These are phyloP conservation scores for Odontamblyopus rebecca DNA, from an alignment of 2,797 vertebrate species.

Conservation along the genomic window DNA sequence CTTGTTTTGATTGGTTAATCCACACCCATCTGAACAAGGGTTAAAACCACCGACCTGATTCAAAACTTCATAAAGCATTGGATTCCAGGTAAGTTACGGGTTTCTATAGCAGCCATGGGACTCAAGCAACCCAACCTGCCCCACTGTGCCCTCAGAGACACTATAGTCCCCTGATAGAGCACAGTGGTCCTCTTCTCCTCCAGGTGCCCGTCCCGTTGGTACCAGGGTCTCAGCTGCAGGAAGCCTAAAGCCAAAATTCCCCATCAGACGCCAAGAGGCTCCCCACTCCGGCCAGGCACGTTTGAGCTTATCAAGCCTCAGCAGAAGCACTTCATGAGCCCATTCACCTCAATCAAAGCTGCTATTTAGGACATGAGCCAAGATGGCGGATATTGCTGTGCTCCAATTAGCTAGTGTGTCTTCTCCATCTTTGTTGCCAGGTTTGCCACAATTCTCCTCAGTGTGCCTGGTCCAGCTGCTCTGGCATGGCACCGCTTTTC, in stretches of 20 bases:
- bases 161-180: constrained; percentile 63
- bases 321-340: constrained; percentile 65
- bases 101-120: too few species aligned
- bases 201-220: constrained; percentile 69
- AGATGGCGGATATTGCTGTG: constrained; percentile 65
- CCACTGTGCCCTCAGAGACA: constrained; percentile 60
- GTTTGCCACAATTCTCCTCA: constrained; percentile 70
- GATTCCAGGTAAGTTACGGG: too few species aligned
- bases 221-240: constrained; percentile 73
- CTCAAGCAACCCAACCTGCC: constrained; percentile 11
- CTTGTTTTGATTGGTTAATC: too few species aligned
- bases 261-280: constrained; percentile 46
- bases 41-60: too few species aligned
- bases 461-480: constrained; percentile 65
- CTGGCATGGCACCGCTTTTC: constrained; percentile 49
- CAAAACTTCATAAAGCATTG: too few species aligned
- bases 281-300: constrained; percentile 49
- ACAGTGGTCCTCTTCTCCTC: constrained; percentile 59
- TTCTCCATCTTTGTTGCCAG: constrained; percentile 63
- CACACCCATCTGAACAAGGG: too few species aligned
- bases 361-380: constrained; percentile 72
- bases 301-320: constrained; percentile 64
- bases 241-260: constrained; percentile 63
- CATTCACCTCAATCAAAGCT: constrained; percentile 76
- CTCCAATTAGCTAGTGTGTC: constrained; percentile 65